Conservation (phyloP, 92 coral and sea anemone species). For the Porites cylindrica region DNA sequence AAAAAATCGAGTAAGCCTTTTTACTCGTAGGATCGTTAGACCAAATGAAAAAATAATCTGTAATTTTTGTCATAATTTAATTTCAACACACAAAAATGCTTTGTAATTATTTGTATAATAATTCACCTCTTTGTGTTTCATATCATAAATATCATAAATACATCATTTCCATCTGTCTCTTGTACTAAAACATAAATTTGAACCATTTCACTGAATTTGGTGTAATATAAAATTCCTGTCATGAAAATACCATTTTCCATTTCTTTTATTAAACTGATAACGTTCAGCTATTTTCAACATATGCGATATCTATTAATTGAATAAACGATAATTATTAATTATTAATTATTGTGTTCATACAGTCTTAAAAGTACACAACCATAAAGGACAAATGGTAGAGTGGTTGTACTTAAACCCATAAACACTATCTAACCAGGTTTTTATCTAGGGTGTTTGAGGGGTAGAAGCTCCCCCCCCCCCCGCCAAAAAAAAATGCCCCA, state of each 20-base stretch:
- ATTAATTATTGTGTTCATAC: conserved; percentile 27
- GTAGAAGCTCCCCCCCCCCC: no score
- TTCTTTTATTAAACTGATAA: not conserved
- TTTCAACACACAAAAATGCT: no score
- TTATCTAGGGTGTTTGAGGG: no score
- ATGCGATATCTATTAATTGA: not conserved
- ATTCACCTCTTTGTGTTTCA: conserved; percentile 40
- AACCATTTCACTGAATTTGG: not conserved
- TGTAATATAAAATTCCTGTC: not conserved
- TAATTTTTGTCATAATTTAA: no score
- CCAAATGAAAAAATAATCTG: no score
- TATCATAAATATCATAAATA: conserved; percentile 36
- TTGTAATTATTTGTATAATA: conserved; percentile 7
- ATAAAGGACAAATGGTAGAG: conserved; percentile 42
- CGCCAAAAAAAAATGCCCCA: no score
- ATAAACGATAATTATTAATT: conserved; percentile 12
- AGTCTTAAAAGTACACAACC: conserved; percentile 20
- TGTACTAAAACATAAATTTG: conserved; percentile 42
- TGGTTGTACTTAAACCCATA: conserved; percentile 7
- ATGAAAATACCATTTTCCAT: not conserved
- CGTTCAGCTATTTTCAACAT: not conserved
- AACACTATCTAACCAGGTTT: conserved; percentile 18
- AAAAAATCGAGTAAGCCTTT: no score
- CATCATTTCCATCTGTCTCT: conserved; percentile 46
- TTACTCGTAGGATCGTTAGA: no score